Conservation (phyloP, 2,888 invertebrate species). For the Rhogogaster chlorosoma region DNA sequence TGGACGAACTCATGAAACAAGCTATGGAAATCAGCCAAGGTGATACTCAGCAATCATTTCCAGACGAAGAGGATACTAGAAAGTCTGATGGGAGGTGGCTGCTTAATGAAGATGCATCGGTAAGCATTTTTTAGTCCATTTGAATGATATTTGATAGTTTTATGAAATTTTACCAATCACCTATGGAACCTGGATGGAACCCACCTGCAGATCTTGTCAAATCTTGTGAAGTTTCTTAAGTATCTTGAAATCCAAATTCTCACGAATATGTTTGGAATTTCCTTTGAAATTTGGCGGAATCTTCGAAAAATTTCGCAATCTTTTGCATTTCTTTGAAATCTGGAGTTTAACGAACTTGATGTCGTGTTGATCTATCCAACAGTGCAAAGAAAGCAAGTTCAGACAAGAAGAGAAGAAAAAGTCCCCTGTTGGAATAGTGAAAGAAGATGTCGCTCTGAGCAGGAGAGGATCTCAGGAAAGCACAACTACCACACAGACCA, state of each 20-base stretch:
- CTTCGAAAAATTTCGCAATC: not conserved
- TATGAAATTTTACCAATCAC: not conserved
- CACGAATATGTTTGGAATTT: no score
- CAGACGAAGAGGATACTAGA: constrained; percentile 68
- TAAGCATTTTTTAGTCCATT: not conserved
- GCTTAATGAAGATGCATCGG: constrained; percentile 65
- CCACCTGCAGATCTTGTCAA: no score
- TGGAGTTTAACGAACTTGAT: not conserved
- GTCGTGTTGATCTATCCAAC: constrained; percentile 21
- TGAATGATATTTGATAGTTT: not conserved
- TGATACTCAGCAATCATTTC: constrained; percentile 63
- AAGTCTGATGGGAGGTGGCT: constrained; percentile 72
- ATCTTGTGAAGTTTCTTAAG: no score
- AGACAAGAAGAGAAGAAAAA: constrained; percentile 66
- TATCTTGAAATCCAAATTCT: no score
- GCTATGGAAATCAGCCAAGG: constrained; percentile 74
- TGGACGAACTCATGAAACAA: constrained; percentile 79
- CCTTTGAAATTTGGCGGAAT: no score
- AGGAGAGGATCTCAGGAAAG: constrained; percentile 76
- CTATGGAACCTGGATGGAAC: not conserved
- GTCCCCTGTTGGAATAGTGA: constrained; percentile 58
- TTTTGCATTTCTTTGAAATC: not conserved
- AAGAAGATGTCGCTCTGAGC: constrained; percentile 68
- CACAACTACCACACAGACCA: constrained; percentile 76
- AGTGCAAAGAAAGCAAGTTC: constrained; percentile 64